phyloP scores from a whole-genome alignment of 2,113 vertebrate species.

The Pungitius pungitius region DNA sequence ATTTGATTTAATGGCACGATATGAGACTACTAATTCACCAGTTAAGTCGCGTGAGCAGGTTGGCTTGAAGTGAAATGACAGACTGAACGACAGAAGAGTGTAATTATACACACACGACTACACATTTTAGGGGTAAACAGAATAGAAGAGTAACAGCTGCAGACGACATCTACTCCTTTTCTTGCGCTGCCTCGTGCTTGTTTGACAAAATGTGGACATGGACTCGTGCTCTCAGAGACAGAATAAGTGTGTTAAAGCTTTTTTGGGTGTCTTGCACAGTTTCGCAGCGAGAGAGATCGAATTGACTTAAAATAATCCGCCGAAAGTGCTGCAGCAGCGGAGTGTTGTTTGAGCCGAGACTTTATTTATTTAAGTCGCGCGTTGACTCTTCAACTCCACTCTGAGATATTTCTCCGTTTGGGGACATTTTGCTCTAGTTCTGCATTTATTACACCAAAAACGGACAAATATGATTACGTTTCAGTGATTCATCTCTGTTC shows the following conservation, averaged over 20 bases:
- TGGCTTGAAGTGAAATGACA: conserved; percentile 1
- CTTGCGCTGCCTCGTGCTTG: not conserved
- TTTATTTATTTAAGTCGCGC: conserved; percentile 48
- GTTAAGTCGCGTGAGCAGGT: conserved; percentile 14
- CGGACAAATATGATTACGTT: not conserved
- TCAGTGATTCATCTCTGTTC: not conserved
- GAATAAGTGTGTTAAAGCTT: conserved; percentile 3
- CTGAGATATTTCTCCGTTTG: conserved; percentile 16
- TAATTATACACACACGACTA: conserved; percentile 16
- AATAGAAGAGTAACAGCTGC: conserved; percentile 1
- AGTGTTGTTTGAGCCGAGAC: conserved; percentile 35
- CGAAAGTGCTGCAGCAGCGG: conserved; percentile 31
- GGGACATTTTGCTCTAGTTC: not conserved
- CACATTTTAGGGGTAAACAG: not conserved
- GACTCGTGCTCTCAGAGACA: not conserved
- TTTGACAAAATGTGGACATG: not conserved
- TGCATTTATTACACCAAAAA: conserved; percentile 4
- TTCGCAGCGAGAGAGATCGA: conserved; percentile 8
- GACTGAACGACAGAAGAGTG: conserved; percentile 1
- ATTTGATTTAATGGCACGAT: conserved; percentile 1
- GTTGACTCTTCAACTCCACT: conserved; percentile 30
- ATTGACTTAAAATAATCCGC: conserved; percentile 49
- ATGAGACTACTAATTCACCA: not conserved
- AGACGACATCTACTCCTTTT: not conserved
- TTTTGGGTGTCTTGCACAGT: conserved; percentile 6